Base-by-base conservation (phyloP, 1,140 invertebrate species). In the Leptonema lineaticorne region DNA sequence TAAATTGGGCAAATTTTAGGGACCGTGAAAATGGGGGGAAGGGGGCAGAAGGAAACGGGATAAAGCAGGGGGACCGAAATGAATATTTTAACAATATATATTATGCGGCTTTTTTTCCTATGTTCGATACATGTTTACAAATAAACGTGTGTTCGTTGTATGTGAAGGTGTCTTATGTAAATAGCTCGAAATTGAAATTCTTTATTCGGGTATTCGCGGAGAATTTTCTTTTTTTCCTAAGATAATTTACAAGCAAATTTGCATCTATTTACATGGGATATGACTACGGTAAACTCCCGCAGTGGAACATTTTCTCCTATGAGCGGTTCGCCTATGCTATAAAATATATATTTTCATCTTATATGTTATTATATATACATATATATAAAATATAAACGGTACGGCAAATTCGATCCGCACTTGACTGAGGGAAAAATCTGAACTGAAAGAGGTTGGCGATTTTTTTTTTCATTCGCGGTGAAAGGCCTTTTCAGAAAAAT, bases 191-290 rank as follows among this genome's bases (percentile, higher is more conserved):
- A 53, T 53, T 53, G 50, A 53, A 53, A 53, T 24, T 18, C 20
- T 53, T 53, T 53, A 24, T 53, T 53, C 50, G 24, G 22, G 16
- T 41, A 41, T 41, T 22, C 16, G 50, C 22, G 22, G 24, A 26
- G 22, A 9, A 11, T 53, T 53, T 53, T 53, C 50, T 41, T 41
- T 16, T 9, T 16, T 14, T 41, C 16, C 37, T 53, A 26, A 53
- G 50, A 24, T 53, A 53, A 59, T 59, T 59, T 59, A 59, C 28
- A 30, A 59, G 33, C 57, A 28, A 59, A 18, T 33, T 33, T 59
- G 18, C 57, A 59, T 59, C n/a, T 20, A 59, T 33, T 59, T 28
- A 20, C 37, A 41, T 41, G 37, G 37, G 37, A 14, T 41, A 41
- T 41, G 37, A 9, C 48, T 53, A 20, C 20, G 11, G 48, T 53